These are phyloP conservation scores for Callaeas wilsoni DNA, from an alignment of 2,113 vertebrate genomes.

Conservation along the genomic window DNA sequence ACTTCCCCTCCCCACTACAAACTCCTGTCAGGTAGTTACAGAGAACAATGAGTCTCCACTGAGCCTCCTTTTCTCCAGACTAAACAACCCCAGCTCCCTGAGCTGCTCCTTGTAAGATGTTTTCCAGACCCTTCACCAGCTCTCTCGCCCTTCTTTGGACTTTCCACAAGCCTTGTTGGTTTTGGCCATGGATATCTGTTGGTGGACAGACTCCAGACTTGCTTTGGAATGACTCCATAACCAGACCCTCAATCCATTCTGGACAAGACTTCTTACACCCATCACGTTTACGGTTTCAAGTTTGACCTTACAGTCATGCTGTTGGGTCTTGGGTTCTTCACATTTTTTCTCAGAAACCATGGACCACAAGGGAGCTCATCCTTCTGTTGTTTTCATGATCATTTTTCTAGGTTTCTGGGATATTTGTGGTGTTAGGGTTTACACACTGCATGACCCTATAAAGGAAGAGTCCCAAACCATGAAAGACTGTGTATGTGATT, in stretches of 20 bases:
- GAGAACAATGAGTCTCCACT: neutral
- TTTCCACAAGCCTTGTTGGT: neutral
- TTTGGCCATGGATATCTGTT: neutral
- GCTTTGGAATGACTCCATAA: neutral
- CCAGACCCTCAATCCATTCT: neutral
- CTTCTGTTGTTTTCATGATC: neutral
- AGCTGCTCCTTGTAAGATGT: fast-evolving
- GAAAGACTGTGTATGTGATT: neutral
- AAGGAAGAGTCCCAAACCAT: neutral
- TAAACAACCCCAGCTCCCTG: neutral
- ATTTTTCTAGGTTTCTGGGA: neutral
- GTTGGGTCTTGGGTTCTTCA: neutral
- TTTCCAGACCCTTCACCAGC: neutral
- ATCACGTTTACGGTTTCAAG: neutral
- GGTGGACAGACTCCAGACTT: neutral
- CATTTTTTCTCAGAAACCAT: neutral
- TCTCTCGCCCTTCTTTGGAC: neutral
- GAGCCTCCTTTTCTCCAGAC: neutral
- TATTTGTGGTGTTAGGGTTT: neutral
- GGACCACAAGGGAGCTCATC: neutral
- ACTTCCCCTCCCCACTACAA: fast-evolving
- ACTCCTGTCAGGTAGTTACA: neutral
- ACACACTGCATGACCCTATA: neutral
- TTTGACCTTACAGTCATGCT: neutral
- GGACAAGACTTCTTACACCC: neutral